Evolutionary conservation across 2,113 vertebrate genomes (phyloP), one percentile per base, ranked within the genome.

Genomic region (Hemicordylus capensis): DNA sequence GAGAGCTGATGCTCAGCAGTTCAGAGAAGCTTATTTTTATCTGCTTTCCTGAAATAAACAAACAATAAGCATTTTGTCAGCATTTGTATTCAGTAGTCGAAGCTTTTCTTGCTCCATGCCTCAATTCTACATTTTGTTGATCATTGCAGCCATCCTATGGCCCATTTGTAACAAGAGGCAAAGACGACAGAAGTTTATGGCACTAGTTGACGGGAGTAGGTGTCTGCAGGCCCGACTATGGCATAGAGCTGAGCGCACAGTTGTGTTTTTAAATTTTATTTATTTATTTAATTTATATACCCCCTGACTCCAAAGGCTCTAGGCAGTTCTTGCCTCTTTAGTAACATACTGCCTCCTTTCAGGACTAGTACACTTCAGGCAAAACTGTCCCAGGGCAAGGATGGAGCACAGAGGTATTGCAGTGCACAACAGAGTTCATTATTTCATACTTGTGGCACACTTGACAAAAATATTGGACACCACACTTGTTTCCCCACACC

Each of bases 21-120:
- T 87, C 66, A 20, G 46, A 46, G 26, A 76, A 80, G 1, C 67
- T 85, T 79, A 2, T 85, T 82, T 66, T 56, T 56, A 81, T 89
- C 14, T 44, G 37, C 12, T 39, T 46, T 67, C 58, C 66, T 91
- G 10, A 81, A 80, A 63, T 61, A 91, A 51, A 24, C 6, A 70
- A 76, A 58, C 37, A 17, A 8, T 85, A 24, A 72, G 22, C 64
- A 83, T 82, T 91, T 31, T 31, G 76, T 79, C 59, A 82, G 19
- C 70, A 81, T 1, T 31, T 85, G n/a, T 4, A 56, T 72, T 70
- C 34, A 85, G 0, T 42, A 66, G 54, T 42, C 67, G 73, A 80
- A 63, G 70, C 24, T 88, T 76, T 70, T 12, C 14, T 84, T 87
- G 37, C 59, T 58, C 37, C 73, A 42, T 64, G 39, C 14, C 64